A percentile compares a stretch with the other conserved stretches of the same genome.
Conservation (phyloP, 2,888 invertebrate genomes). For the Heliconius ethilla region DNA sequence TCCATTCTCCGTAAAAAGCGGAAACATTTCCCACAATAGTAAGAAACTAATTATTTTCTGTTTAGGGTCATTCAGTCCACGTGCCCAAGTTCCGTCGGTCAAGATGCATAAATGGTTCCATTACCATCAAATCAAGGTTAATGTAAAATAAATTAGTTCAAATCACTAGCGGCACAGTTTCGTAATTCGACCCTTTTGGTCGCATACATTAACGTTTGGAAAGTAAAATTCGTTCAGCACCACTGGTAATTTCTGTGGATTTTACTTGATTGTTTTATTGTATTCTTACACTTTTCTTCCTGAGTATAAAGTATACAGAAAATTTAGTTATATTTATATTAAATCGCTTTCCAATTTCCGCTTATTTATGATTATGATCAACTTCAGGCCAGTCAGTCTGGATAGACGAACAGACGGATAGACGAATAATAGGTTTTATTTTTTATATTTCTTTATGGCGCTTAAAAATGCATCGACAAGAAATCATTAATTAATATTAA, state of each 20-base stretch:
- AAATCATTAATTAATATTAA: no score
- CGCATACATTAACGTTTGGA: conserved; percentile 1
- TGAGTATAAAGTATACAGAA: neutral
- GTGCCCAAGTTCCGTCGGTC: neutral
- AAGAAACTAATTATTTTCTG: neutral
- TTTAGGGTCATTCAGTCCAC: conserved; percentile 3
- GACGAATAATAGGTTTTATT: no score
- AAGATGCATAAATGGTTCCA: conserved; percentile 19
- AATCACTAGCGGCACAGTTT: conserved; percentile 16
- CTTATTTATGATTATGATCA: no score
- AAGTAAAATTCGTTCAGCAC: neutral
- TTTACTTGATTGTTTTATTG: neutral
- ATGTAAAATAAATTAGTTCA: conserved; percentile 21
- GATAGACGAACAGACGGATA: no score
- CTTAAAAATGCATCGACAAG: no score
- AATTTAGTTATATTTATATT: neutral
- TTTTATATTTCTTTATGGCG: no score
- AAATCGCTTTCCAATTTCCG: neutral
- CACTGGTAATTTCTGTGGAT: neutral
- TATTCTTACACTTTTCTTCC: neutral
- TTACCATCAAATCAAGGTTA: conserved; percentile 27
- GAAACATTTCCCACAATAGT: neutral
- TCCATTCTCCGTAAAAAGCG: neutral
- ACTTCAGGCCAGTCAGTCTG: no score
- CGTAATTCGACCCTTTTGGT: conserved; percentile 4